Evolutionary conservation across 2,113 vertebrate genomes (phyloP).

Genomic region (Numenius arquata): DNA sequence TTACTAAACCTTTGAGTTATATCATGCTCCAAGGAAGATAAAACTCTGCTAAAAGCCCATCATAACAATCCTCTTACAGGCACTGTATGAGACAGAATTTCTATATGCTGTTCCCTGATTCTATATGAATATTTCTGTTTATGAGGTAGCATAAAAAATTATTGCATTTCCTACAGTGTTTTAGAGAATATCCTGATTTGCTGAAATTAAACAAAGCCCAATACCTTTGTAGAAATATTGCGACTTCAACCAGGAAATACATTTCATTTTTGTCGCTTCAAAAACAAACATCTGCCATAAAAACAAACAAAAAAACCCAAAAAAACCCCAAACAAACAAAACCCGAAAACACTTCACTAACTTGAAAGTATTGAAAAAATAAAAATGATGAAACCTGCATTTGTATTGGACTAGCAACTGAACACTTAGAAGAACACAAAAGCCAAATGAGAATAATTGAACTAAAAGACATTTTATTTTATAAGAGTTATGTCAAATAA

Average conservation of each 20-base stretch:
- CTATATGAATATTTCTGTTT: not conserved
- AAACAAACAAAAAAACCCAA: not conserved
- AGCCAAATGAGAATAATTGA: not conserved
- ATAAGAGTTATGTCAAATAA: not conserved
- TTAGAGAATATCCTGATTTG: not conserved
- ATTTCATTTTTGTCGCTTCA: not conserved
- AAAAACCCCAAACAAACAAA: too few species aligned
- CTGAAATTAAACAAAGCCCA: not conserved
- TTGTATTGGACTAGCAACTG: not conserved
- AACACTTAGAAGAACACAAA: not conserved
- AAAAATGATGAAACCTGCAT: not conserved
- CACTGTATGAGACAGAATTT: not conserved
- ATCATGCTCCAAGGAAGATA: not conserved
- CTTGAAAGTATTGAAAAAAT: not conserved
- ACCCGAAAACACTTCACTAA: not conserved
- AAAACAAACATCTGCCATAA: not conserved
- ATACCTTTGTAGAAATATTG: not conserved
- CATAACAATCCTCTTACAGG: not conserved
- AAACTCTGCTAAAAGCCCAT: not conserved
- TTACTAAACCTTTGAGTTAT: not conserved
- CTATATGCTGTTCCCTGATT: not conserved
- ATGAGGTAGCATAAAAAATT: not conserved
- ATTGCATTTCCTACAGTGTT: not conserved
- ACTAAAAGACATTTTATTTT: not conserved
- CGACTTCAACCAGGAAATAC: not conserved